Percentiles rank a stretch among this genome's conserved stretches.
Evolutionary conservation across 2,797 vertebrate genomes (phyloP).

Genomic region (Rallus crepitans): DNA sequence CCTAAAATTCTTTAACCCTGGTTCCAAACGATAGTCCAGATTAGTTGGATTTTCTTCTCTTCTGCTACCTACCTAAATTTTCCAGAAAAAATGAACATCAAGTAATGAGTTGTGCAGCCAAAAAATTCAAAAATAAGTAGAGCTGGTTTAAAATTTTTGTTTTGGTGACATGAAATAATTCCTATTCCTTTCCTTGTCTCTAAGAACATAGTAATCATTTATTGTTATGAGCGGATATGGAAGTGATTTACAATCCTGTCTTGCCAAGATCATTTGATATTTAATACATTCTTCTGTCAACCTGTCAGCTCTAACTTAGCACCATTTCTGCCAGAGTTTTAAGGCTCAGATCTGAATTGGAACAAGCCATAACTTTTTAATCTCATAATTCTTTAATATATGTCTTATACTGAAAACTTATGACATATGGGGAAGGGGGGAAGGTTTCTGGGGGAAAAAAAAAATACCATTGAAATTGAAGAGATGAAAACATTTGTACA

Average conservation of each 20-base stretch:
- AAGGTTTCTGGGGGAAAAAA: fast-evolving
- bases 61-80: neutral
- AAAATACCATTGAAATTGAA: neutral
- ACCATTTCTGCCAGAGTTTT: neutral
- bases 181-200: neutral
- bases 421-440: neutral
- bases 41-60: neutral
- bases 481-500: neutral
- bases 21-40: neutral
- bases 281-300: neutral
- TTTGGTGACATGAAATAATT: neutral
- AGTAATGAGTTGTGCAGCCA: neutral
- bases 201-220: neutral
- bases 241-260: neutral
- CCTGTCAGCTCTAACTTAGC: neutral
- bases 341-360: neutral
- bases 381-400: neutral
- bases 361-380: neutral
- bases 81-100: neutral
- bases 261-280: neutral
- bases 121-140: neutral
- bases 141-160: neutral
- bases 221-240: neutral
- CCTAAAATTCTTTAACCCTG: neutral
- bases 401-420: neutral